phyloP scores from a whole-genome alignment of 2,888 invertebrate species.

The Dryobotodes eremita region DNA sequence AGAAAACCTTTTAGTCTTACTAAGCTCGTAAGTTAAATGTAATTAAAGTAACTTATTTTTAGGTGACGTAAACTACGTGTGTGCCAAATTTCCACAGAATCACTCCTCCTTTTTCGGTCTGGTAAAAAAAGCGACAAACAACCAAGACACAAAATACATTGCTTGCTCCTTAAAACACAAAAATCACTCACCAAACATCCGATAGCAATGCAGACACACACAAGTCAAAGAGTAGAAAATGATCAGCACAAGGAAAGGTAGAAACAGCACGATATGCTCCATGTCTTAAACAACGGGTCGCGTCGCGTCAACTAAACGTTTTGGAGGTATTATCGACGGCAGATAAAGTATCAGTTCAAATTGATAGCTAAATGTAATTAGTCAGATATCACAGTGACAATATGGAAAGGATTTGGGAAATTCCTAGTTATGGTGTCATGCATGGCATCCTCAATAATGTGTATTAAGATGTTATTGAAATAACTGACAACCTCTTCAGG shows the following conservation, averaged over 20 bases:
- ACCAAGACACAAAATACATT: background rate
- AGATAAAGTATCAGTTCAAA: conserved; percentile 53
- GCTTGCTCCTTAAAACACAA: background rate
- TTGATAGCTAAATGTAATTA: conserved; percentile 61
- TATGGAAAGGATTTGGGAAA: conserved; percentile 26
- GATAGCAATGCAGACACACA: conserved; percentile 78
- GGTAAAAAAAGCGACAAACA: background rate
- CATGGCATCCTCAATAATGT: background rate
- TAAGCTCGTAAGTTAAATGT: background rate
- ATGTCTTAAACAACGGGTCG: conserved; percentile 43
- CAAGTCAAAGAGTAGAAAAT: conserved; percentile 77
- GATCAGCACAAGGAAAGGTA: conserved; percentile 72
- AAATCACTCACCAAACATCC: conserved; percentile 76
- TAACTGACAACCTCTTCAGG: no score
- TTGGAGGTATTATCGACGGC: conserved; percentile 35
- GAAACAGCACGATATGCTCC: conserved; percentile 70
- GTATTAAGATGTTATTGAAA: background rate
- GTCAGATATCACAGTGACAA: conserved; percentile 33
- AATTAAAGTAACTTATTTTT: background rate
- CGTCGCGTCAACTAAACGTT: conserved; percentile 38
- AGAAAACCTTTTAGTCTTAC: background rate
- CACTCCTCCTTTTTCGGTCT: no score
- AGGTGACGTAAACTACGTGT: no score
- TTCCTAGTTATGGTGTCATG: background rate
- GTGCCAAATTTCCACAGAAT: background rate